These are phyloP conservation scores for Periophthalmus magnuspinnatus DNA, from an alignment of 2,797 vertebrate genomes.

Conservation along the genomic window DNA sequence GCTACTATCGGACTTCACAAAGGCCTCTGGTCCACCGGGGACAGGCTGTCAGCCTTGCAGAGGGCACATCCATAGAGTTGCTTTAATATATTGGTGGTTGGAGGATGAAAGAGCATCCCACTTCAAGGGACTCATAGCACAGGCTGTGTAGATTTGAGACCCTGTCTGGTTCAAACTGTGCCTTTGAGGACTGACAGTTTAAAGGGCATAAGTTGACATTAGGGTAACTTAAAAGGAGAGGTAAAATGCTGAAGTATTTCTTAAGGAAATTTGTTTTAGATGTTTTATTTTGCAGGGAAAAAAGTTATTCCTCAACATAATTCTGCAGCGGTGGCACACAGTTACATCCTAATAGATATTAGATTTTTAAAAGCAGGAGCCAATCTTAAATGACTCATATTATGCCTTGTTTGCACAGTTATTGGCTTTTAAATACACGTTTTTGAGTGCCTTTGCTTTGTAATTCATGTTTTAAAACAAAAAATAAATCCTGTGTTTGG, in stretches of 20 bases:
- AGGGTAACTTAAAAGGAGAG: background rate
- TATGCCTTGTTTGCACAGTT: no score
- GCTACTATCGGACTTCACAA: background rate
- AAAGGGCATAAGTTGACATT: background rate
- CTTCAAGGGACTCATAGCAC: conserved; percentile 67
- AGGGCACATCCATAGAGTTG: background rate
- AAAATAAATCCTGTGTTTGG: no score
- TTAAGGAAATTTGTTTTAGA: no score
- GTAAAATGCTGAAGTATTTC: background rate
- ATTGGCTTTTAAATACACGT: no score
- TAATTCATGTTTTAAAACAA: no score
- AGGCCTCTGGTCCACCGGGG: background rate
- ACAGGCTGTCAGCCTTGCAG: background rate
- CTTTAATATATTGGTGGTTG: background rate
- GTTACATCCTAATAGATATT: no score
- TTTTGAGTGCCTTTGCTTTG: no score
- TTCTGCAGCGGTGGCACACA: no score
- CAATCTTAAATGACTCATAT: no score
- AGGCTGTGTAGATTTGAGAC: conserved; percentile 58
- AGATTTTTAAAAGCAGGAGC: no score
- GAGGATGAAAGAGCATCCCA: conserved; percentile 55
- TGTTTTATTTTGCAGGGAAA: no score
- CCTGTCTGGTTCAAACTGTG: conserved; percentile 57
- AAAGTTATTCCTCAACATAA: no score
- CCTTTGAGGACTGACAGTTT: background rate